These are phyloP conservation scores for Leucoptera coffeella DNA, from an alignment of 2,888 invertebrate species.

Conservation along the genomic window DNA sequence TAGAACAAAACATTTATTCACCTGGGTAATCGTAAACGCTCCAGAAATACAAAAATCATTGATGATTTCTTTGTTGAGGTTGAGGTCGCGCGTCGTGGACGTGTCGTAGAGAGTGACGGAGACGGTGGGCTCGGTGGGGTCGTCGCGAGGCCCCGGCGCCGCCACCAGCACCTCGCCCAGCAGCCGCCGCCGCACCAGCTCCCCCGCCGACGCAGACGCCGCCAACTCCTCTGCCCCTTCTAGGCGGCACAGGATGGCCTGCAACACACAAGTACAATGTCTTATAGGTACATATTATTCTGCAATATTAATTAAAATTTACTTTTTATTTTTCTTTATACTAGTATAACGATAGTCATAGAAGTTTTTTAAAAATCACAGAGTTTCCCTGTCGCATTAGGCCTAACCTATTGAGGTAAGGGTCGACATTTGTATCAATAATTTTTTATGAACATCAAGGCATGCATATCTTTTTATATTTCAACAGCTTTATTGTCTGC, in stretches of 20 bases:
- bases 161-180: constrained; percentile 51
- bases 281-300: too few species aligned
- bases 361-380: too few species aligned
- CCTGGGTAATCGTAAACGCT: constrained; percentile 28
- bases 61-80: constrained; percentile 56
- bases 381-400: too few species aligned
- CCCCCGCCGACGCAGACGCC: constrained; percentile 19
- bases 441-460: too few species aligned
- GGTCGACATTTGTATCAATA: too few species aligned
- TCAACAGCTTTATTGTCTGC: too few species aligned
- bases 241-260: constrained; percentile 65
- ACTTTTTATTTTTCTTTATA: too few species aligned
- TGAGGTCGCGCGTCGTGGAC: constrained; percentile 55
- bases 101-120: constrained; percentile 61
- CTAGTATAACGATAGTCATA: too few species aligned
- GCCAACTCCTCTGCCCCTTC: constrained; percentile 63
- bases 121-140: constrained; percentile 40
- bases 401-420: too few species aligned
- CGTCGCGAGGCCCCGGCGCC: constrained; percentile 32
- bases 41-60: constrained; percentile 39
- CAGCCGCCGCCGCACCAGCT: constrained; percentile 26
- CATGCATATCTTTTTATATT: too few species aligned
- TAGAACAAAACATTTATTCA: constrained; percentile 7
- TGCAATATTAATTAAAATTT: too few species aligned
- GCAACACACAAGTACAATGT: constrained; percentile 7